Evolutionary conservation across 2,888 invertebrate genomes (phyloP).

Genomic region (Clistopyga incitator): DNA sequence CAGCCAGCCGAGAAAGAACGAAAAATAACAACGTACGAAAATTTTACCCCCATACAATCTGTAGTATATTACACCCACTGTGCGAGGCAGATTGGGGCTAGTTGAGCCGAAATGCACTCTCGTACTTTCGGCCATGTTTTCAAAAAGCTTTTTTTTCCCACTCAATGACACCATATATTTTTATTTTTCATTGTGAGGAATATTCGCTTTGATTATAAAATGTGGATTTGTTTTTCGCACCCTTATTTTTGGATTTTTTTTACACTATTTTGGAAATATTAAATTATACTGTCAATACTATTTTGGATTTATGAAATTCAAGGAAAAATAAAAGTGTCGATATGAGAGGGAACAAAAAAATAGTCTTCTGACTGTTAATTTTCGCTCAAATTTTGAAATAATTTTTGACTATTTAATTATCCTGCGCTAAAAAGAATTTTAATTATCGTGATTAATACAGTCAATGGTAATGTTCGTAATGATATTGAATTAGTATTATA

Average conservation of each 20-base stretch:
- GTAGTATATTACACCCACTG: background rate
- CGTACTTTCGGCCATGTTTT: background rate
- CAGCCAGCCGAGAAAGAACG: constrained; percentile 19
- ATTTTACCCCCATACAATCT: constrained; percentile 6
- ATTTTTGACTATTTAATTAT: too few relatives aligned
- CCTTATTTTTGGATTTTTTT: too few relatives aligned
- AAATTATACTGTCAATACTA: too few relatives aligned
- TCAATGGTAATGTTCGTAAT: background rate
- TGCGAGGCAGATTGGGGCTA: background rate
- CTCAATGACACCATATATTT: too few relatives aligned
- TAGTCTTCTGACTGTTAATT: too few relatives aligned
- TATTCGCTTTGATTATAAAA: background rate
- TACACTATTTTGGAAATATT: too few relatives aligned
- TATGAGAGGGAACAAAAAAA: too few relatives aligned
- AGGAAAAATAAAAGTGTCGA: too few relatives aligned
- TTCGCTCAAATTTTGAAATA: too few relatives aligned
- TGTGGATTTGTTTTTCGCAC: too few relatives aligned
- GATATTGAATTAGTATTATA: background rate
- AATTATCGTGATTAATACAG: background rate
- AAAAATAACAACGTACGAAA: constrained; percentile 45
- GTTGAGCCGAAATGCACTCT: background rate
- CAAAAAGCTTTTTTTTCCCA: background rate
- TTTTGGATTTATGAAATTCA: too few relatives aligned
- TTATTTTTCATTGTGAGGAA: background rate
- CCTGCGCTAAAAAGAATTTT: background rate